These are phyloP conservation scores for Fregetta grallaria DNA, from an alignment of 2,113 vertebrate species.

Conservation along the genomic window DNA sequence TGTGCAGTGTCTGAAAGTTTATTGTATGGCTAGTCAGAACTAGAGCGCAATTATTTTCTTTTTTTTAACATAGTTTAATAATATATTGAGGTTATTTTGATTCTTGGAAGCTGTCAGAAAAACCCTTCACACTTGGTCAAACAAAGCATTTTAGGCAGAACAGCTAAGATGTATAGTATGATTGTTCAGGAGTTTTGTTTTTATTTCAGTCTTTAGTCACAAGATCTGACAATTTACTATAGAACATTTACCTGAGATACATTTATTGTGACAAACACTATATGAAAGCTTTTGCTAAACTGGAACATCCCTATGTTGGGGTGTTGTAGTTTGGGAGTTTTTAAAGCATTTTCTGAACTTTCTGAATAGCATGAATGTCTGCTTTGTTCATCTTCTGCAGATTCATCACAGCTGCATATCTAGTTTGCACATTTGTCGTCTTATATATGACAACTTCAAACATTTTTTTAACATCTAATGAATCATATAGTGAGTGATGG, in stretches of 20 bases:
- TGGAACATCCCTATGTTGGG: neutral
- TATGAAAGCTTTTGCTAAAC: neutral
- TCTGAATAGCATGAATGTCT: neutral
- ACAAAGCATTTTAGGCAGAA: neutral
- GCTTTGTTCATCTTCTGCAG: neutral
- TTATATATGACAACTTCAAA: conserved; percentile 9
- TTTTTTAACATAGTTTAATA: neutral
- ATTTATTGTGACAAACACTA: neutral
- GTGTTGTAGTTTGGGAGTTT: neutral
- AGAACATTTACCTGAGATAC: neutral
- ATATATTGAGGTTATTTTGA: neutral
- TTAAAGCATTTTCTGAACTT: neutral
- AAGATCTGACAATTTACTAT: neutral
- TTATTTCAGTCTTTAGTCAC: neutral
- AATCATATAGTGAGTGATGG: conserved; percentile 26
- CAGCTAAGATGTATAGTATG: neutral
- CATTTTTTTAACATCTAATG: conserved; percentile 7
- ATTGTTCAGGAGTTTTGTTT: neutral
- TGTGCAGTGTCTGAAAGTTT: neutral
- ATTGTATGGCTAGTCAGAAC: neutral
- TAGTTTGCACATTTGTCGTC: neutral
- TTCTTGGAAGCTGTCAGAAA: neutral
- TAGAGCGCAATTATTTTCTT: neutral
- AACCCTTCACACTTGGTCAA: neutral
- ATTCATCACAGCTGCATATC: neutral